Evolutionary conservation across 2,113 vertebrate species (phyloP).

Genomic region (Gnathonemus echidnorhynchus): DNA sequence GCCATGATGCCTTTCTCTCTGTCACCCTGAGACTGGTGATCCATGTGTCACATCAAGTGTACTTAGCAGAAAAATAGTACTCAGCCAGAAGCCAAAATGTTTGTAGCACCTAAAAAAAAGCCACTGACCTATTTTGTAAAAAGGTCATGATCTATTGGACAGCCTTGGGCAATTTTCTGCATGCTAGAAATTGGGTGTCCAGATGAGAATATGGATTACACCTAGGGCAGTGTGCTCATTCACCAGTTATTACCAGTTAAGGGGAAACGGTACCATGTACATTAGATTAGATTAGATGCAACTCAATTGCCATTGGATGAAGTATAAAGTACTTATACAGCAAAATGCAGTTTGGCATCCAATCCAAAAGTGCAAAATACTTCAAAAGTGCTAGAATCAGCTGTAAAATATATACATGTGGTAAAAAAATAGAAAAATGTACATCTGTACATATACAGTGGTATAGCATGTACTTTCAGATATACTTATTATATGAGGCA

Average conservation of each 20-base stretch:
- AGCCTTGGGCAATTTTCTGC: background rate
- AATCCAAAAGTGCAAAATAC: background rate
- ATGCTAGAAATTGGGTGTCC: background rate
- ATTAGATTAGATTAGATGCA: background rate
- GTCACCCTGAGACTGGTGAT: background rate
- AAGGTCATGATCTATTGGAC: background rate
- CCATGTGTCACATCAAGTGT: background rate
- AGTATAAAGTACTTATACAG: background rate
- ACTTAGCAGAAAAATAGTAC: background rate
- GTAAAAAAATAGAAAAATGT: background rate
- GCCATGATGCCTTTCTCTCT: background rate
- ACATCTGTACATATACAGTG: background rate
- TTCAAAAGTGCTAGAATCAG: background rate
- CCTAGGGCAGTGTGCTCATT: background rate
- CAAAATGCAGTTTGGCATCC: background rate
- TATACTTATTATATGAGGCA: background rate
- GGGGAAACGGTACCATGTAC: background rate
- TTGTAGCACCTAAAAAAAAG: background rate
- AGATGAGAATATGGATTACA: background rate
- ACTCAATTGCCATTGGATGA: background rate
- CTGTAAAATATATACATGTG: background rate
- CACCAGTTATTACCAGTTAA: background rate
- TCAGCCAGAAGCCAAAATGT: background rate
- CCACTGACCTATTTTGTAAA: background rate
- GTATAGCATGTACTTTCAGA: background rate